phyloP scores from a whole-genome alignment of 1,140 invertebrate genomes.

The Neodiprion fabricii region DNA sequence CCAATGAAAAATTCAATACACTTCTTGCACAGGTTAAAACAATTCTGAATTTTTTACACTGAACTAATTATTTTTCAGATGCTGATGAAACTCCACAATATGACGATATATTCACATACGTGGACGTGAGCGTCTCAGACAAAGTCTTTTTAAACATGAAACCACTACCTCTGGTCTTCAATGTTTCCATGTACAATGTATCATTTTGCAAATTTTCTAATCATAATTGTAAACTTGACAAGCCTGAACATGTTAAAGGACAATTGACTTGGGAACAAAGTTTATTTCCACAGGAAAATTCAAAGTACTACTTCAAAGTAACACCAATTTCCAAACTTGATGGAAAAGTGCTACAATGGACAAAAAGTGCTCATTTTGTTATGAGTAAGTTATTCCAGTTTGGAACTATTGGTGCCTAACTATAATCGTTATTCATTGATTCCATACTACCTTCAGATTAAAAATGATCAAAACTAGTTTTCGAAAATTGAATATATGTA shows the following conservation, averaged over 20 bases:
- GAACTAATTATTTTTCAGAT: not conserved
- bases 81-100: not conserved
- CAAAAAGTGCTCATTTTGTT: slow-evolving; percentile 28
- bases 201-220: slow-evolving; percentile 51
- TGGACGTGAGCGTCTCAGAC: not conserved
- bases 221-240: slow-evolving; percentile 25
- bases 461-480: not conserved
- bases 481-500: not conserved
- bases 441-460: not conserved
- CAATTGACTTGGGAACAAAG: slow-evolving; percentile 30
- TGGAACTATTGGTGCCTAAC: slow-evolving; percentile 55
- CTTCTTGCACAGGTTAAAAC: not conserved
- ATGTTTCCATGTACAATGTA: slow-evolving; percentile 46
- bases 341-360: slow-evolving; percentile 33
- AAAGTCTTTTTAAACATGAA: slow-evolving; percentile 43
- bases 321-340: slow-evolving; percentile 45
- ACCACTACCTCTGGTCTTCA: slow-evolving; percentile 44
- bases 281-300: slow-evolving; percentile 40
- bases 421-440: slow-evolving; percentile 10
- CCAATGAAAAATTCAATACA: not conserved
- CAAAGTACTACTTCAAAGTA: slow-evolving; percentile 53
- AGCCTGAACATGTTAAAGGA: slow-evolving; percentile 26
- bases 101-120: slow-evolving; percentile 2
- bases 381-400: slow-evolving; percentile 43
- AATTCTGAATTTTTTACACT: not conserved